Evolutionary conservation across 2,797 vertebrate genomes (phyloP), one percentile per base, ranked within the genome.

Genomic region (Sylvia borin): DNA sequence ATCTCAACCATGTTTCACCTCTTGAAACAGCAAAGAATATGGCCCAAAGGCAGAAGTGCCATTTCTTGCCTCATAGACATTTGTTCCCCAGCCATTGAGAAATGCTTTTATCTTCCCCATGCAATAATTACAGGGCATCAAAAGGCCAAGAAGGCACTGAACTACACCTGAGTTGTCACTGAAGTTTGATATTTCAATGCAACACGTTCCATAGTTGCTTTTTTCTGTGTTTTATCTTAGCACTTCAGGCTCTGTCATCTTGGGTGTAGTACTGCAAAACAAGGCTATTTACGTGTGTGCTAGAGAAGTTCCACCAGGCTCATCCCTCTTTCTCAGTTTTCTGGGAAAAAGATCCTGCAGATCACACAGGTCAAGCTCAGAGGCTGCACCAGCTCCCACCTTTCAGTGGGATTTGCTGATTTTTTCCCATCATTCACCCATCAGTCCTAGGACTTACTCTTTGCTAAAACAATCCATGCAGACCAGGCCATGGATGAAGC

Each of bases 141-240:
- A 92, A 96, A 93, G 73, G 62, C 80, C 92, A 87, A 76, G 68
- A 85, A 92, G 76, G 50, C 91, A 93, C 40, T 89, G 85, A 93
- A 79, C 68, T 89, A 73, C 70, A 97, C 77, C 91, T 94, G 84
- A 90, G 67, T 94, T 84, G 72, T 90, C 16, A 2, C 62, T 61
- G 40, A 66, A 74, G 71, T 96, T 97, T 97, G 93, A 89, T 96
- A 97, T 95, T 97, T 96, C 94, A 91, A 86, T 87, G 72, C 73
- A 86, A 45, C 6, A 2, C 42, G 14, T 67, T 90, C 65, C 43
- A 43, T n/a, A 85, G 47, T 54, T 72, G 31, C n/a, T 79, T 83
- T 40, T 95, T 95, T 58, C 55, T 95, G 74, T 67, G 70, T 93
- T 94, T 95, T 77, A 68, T 92, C 92, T 94, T 66, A 87, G 42